A percentile compares a stretch with the other conserved stretches of the same genome.
Conservation (phyloP, 2,113 vertebrate genomes). For the Phalacrocorax aristotelis region DNA sequence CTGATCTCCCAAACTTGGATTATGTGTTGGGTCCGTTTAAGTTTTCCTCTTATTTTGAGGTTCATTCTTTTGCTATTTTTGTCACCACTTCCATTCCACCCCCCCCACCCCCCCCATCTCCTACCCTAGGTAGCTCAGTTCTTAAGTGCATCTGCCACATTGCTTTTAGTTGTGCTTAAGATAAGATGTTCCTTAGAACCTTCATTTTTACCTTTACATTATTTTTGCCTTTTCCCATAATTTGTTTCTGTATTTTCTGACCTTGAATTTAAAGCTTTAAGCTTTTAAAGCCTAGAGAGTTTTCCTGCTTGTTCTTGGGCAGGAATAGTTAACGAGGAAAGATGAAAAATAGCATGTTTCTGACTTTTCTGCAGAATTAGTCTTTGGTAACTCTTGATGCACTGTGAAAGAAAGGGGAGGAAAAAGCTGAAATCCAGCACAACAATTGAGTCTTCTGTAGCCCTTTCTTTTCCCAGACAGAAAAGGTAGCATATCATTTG, state of each 20-base stretch:
- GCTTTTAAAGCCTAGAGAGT: background rate
- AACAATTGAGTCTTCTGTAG: background rate
- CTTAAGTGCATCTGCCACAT: background rate
- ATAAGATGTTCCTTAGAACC: background rate
- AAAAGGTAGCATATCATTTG: background rate
- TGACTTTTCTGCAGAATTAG: background rate
- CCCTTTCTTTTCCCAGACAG: background rate
- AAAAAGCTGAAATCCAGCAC: background rate
- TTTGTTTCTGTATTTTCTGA: background rate
- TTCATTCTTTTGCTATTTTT: too few species aligned
- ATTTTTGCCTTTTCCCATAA: background rate
- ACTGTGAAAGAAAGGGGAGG: background rate
- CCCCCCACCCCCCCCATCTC: too few species aligned
- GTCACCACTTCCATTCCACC: background rate
- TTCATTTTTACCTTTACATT: background rate
- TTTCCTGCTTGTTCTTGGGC: background rate
- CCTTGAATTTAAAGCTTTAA: background rate
- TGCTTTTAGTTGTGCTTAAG: background rate
- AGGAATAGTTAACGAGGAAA: background rate
- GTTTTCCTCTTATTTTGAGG: too few species aligned
- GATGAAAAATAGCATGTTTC: background rate
- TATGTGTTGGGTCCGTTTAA: too few species aligned
- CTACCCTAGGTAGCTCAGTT: background rate
- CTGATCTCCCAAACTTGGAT: too few species aligned
- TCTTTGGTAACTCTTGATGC: background rate